Percentiles rank a stretch among this genome's conserved stretches.
Conservation (phyloP, 2,888 invertebrate species). For the Loripinus fragilis region DNA sequence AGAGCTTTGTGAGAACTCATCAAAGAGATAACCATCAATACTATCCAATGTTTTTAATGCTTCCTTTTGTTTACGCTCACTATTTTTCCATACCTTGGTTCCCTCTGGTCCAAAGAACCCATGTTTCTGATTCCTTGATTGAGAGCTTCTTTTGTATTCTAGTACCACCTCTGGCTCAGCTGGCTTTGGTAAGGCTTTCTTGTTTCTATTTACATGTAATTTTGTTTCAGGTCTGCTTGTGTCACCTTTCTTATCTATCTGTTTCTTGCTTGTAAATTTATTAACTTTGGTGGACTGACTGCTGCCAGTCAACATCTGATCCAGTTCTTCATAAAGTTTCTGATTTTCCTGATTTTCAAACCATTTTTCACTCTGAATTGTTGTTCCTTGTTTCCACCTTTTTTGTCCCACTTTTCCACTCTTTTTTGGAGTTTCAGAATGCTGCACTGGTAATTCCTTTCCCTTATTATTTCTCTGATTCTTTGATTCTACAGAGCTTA, state of each 20-base stretch:
- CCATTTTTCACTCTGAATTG: conserved; percentile 43
- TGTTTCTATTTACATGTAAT: neutral
- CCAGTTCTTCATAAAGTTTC: conserved; percentile 51
- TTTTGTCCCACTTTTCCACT: neutral
- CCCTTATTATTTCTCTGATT: neutral
- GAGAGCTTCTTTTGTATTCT: neutral
- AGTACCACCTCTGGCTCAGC: neutral
- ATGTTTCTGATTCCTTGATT: neutral
- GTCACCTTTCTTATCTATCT: neutral
- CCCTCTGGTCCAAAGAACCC: conserved; percentile 17
- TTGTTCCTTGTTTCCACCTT: neutral
- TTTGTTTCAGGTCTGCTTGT: neutral
- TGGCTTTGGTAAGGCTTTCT: neutral
- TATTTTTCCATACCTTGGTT: conserved; percentile 14
- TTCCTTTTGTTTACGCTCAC: conserved; percentile 44
- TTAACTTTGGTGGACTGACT: conserved; percentile 2
- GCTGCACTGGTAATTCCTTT: neutral
- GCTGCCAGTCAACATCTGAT: conserved; percentile 46
- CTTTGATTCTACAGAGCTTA: neutral
- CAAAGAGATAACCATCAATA: conserved; percentile 34
- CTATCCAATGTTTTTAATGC: conserved; percentile 41
- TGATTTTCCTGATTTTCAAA: conserved; percentile 49
- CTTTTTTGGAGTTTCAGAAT: neutral
- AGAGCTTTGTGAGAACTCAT: conserved; percentile 32
- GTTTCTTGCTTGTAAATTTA: neutral